A percentile compares a stretch with the other conserved stretches of the same genome.
Conservation (phyloP, 2,888 invertebrate species). For the Aspidiotus rigidus region DNA sequence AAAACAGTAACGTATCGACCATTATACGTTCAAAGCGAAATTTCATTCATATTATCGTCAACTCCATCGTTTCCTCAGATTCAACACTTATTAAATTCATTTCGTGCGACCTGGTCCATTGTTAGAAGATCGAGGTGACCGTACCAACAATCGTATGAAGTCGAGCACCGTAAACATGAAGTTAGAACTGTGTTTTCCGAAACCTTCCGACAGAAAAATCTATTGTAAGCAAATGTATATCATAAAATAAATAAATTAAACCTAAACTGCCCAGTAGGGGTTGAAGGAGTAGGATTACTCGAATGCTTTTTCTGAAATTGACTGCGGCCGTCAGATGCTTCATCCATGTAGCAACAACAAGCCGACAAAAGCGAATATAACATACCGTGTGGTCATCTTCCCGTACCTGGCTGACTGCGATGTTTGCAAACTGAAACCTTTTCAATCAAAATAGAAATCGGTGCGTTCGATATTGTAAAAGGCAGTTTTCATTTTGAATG, state of each 20-base stretch:
- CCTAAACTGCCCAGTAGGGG: conserved; percentile 32
- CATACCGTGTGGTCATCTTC: conserved; percentile 31
- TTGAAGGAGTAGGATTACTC: conserved; percentile 19
- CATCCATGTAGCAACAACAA: conserved; percentile 21
- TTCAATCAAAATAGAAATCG: conserved; percentile 30
- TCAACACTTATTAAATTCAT: conserved; percentile 2
- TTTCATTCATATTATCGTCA: not conserved
- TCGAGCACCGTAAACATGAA: not conserved
- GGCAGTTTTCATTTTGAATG: conserved; percentile 28
- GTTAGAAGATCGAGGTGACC: not conserved
- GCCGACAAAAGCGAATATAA: conserved; percentile 30
- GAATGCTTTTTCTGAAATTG: conserved; percentile 21
- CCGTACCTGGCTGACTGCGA: conserved; percentile 14
- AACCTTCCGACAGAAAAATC: conserved; percentile 8
- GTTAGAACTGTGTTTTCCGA: not conserved
- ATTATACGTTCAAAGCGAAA: not conserved
- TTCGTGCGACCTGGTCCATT: not conserved
- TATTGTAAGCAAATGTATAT: conserved; percentile 32
- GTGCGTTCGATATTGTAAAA: conserved; percentile 27
- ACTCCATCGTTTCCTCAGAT: not conserved
- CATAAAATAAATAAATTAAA: conserved; percentile 34
- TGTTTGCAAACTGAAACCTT: conserved; percentile 16
- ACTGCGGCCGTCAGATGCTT: conserved; percentile 32
- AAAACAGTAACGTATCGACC: conserved; percentile 1
- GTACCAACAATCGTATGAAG: too few species aligned